phyloP scores from a whole-genome alignment of 2,888 invertebrate genomes.

The Galerucella calmariensis region DNA sequence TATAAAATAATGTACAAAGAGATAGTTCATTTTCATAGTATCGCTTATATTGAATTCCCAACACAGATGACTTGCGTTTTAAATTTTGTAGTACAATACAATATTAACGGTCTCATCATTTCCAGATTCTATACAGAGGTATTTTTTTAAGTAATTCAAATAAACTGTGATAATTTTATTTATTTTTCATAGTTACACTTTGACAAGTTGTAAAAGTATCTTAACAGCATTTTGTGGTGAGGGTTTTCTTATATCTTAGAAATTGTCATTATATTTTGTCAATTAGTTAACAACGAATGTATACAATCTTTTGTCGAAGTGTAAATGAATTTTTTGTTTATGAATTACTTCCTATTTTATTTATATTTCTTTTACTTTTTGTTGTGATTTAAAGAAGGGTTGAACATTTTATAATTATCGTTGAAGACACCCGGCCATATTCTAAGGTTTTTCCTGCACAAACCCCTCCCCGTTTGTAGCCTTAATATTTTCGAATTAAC shows the following conservation, averaged over 20 bases:
- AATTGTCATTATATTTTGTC: not conserved
- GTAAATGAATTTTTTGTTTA: not conserved
- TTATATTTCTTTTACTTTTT: conserved; percentile 9
- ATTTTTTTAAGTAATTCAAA: conserved; percentile 37
- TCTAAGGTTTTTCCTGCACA: too few species aligned
- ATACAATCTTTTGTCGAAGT: conserved; percentile 18
- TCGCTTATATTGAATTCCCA: not conserved
- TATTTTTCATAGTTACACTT: conserved; percentile 30
- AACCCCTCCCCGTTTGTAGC: too few species aligned
- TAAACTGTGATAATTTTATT: conserved; percentile 41
- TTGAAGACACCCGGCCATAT: not conserved
- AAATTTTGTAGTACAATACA: not conserved
- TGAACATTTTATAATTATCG: not conserved
- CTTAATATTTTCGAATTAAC: too few species aligned
- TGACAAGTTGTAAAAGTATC: conserved; percentile 18
- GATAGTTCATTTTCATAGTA: too few species aligned
- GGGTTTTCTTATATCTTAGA: not conserved
- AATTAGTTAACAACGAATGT: too few species aligned
- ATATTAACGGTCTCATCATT: conserved; percentile 29
- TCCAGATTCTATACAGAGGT: conserved; percentile 35
- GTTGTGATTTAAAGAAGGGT: conserved; percentile 7
- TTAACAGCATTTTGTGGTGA: not conserved
- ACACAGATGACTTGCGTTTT: not conserved
- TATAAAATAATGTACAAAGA: too few species aligned
- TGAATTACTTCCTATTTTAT: conserved; percentile 12